A percentile compares a stretch with the other conserved stretches of the same genome.
These are phyloP conservation scores for Rhopalosiphum nymphaeae DNA, from an alignment of 2,888 invertebrate genomes.

Conservation along the genomic window DNA sequence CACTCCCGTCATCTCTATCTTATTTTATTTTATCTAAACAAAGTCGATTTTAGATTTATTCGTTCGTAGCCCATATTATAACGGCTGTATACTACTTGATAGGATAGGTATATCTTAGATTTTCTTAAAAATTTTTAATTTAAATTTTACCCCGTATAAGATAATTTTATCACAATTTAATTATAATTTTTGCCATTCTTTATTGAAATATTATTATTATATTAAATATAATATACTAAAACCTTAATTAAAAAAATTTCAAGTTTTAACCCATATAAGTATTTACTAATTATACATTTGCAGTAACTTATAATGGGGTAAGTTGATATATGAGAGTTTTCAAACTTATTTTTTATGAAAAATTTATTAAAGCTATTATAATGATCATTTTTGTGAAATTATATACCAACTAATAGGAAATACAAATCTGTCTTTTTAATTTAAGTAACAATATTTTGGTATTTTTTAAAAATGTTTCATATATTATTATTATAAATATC, in stretches of 20 bases:
- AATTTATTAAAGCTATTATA: too few relatives aligned
- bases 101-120: not conserved
- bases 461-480: not conserved
- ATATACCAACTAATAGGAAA: not conserved
- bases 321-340: not conserved
- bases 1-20: not conserved
- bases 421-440: not conserved
- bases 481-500: not conserved
- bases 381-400: not conserved
- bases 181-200: not conserved
- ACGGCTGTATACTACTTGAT: not conserved
- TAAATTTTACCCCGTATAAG: not conserved
- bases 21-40: too few relatives aligned
- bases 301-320: not conserved
- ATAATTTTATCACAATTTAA: not conserved
- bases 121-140: not conserved
- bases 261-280: not conserved
- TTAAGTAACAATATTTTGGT: not conserved
- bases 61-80: not conserved
- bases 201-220: not conserved
- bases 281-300: not conserved
- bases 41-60: not conserved
- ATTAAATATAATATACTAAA: not conserved
- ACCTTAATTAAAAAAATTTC: not conserved
- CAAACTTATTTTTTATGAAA: not conserved